Evolutionary conservation across 30 jellyfish, hydroid and myxozoan genomes (phyloP).

Genomic region (Rhopilema esculentum): DNA sequence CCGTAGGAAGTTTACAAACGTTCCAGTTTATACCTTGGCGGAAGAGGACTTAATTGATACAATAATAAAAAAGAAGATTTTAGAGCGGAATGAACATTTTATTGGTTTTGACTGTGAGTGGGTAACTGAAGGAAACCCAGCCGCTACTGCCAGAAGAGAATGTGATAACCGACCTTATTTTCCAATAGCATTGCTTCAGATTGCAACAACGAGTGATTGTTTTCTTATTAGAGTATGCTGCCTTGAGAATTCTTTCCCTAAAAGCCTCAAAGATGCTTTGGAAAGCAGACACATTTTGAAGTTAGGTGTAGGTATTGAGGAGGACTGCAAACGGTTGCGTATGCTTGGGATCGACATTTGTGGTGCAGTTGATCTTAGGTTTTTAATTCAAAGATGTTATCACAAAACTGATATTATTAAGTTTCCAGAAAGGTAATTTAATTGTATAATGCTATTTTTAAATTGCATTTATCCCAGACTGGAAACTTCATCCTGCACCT

Average conservation of each 20-base stretch:
- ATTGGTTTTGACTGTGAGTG: conserved; percentile 96
- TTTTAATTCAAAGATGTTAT: conserved; percentile 79
- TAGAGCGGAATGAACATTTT: conserved; percentile 14
- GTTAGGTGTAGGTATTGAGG: conserved; percentile 95
- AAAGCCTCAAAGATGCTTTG: conserved; percentile 43
- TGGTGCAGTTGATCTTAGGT: conserved; percentile 90
- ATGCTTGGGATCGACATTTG: conserved; percentile 68
- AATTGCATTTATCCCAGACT: too few relatives aligned
- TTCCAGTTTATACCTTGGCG: conserved; percentile 61
- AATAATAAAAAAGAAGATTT: conserved; percentile 38
- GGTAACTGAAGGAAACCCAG: conserved; percentile 31
- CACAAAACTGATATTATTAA: conserved; percentile 47
- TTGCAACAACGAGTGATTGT: conserved; percentile 78
- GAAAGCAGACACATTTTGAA: conserved; percentile 77
- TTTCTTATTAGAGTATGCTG: conserved; percentile 40
- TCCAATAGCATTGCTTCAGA: conserved; percentile 86
- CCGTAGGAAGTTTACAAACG: conserved; percentile 29
- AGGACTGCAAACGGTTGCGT: conserved; percentile 82
- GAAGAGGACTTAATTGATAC: conserved; percentile 60
- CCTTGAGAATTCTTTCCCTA: conserved; percentile 34
- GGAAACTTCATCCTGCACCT: background rate
- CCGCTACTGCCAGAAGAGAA: background rate
- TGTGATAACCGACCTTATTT: background rate
- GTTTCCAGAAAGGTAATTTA: conserved; percentile 58
- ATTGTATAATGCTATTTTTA: background rate